These are phyloP conservation scores for Drosophila cardini DNA, from an alignment of 1,140 invertebrate species.

Conservation along the genomic window DNA sequence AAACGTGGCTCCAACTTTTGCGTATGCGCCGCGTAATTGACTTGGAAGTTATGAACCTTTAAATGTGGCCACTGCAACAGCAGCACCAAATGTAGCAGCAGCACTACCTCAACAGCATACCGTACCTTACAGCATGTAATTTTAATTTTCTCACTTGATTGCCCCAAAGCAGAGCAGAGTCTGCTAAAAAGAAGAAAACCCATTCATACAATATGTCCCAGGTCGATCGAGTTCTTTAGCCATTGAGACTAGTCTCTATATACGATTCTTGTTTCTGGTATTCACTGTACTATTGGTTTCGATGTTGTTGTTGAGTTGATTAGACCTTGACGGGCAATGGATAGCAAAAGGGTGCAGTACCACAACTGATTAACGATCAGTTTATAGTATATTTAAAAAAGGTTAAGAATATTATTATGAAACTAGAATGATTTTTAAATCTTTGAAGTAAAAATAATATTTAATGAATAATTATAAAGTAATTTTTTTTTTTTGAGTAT, in stretches of 20 bases:
- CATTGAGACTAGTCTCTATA: conserved; percentile 45
- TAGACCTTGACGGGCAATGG: conserved; percentile 32
- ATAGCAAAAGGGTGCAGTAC: neutral
- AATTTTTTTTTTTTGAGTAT: neutral
- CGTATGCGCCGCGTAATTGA: conserved; percentile 74
- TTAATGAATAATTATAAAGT: no score
- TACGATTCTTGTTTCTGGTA: neutral
- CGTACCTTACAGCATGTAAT: conserved; percentile 63
- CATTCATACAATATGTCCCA: conserved; percentile 27
- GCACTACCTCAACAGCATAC: neutral
- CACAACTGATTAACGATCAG: neutral
- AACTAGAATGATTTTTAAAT: no score
- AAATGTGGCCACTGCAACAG: conserved; percentile 68
- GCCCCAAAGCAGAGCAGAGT: conserved; percentile 35
- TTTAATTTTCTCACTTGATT: conserved; percentile 84
- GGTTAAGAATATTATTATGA: neutral
- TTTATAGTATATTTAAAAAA: neutral
- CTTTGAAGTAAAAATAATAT: no score
- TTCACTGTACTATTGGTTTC: conserved; percentile 39
- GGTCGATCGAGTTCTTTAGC: neutral
- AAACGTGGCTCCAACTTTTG: conserved; percentile 46
- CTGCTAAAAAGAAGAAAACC: no score
- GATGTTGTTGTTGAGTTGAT: conserved; percentile 41
- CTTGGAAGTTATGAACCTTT: conserved; percentile 83
- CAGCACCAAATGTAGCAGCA: conserved; percentile 18